Conservation (phyloP, 2,797 vertebrate species). For the Crenuchus spilurus region DNA sequence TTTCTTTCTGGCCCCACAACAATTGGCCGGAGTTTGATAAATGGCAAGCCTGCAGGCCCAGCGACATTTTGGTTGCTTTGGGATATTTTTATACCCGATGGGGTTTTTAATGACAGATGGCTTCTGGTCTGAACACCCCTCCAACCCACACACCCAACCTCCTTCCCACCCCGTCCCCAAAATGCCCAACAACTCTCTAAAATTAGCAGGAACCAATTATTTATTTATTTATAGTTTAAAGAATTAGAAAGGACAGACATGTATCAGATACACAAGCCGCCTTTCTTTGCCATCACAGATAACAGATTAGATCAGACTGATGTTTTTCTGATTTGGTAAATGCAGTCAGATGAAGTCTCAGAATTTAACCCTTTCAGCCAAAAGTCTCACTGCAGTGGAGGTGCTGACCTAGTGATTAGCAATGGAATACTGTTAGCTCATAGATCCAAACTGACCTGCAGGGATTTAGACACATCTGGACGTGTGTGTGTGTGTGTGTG, state of each 20-base stretch:
- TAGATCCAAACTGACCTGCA: neutral
- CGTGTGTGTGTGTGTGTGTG: neutral
- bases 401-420: conserved; percentile 42
- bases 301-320: no score
- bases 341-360: conserved; percentile 1
- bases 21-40: conserved; percentile 36
- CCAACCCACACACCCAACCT: neutral
- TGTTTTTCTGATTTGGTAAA: no score
- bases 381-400: conserved; percentile 7
- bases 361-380: neutral
- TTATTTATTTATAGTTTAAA: neutral
- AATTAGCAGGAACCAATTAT: conserved; percentile 24
- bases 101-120: conserved; percentile 55
- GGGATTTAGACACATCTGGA: neutral
- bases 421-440: conserved; percentile 51
- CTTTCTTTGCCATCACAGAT: no score
- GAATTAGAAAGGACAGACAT: neutral
- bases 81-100: conserved; percentile 47
- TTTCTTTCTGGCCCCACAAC: conserved; percentile 10
- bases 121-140: conserved; percentile 24
- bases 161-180: conserved; percentile 24
- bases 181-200: conserved; percentile 38
- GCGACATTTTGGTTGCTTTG: conserved; percentile 43
- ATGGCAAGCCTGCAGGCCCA: conserved; percentile 34
- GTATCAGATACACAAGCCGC: no score